phyloP scores from a whole-genome alignment of 1,140 invertebrate genomes.

The Drosophila arawakana region DNA sequence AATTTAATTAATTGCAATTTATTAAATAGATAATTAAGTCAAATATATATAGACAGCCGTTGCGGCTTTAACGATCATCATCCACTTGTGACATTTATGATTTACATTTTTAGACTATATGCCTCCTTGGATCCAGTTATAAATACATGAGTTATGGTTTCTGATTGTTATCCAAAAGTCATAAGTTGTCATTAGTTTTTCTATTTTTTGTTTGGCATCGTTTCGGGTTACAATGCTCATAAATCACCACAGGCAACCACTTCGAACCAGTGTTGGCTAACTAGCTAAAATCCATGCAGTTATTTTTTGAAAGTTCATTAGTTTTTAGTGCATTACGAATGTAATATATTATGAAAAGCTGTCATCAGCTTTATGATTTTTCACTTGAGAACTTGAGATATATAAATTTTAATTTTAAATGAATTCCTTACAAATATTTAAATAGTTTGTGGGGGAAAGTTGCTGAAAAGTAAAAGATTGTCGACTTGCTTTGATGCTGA shows the following conservation, averaged over 20 bases:
- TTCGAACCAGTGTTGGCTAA: background rate
- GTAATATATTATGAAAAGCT: slow-evolving; percentile 6
- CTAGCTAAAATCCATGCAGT: background rate
- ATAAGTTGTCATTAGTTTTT: slow-evolving; percentile 37
- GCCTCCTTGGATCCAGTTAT: background rate
- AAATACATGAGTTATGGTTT: slow-evolving; percentile 39
- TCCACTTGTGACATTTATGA: slow-evolving; percentile 26
- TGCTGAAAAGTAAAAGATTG: background rate
- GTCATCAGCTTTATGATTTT: background rate
- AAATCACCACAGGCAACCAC: slow-evolving; percentile 7
- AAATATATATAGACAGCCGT: slow-evolving; percentile 28
- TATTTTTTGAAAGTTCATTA: slow-evolving; percentile 10
- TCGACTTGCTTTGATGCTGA: background rate
- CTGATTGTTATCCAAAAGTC: slow-evolving; percentile 32
- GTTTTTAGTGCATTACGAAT: background rate
- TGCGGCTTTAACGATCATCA: slow-evolving; percentile 20
- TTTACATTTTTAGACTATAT: slow-evolving; percentile 23
- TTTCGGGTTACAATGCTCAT: slow-evolving; percentile 21
- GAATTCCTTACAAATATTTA: background rate
- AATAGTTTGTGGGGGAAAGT: background rate
- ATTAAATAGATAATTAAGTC: slow-evolving; percentile 47
- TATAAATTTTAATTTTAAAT: background rate
- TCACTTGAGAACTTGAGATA: background rate
- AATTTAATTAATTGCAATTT: slow-evolving; percentile 69
- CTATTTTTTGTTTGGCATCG: background rate